These are phyloP conservation scores for Helicoverpa armigera DNA, from an alignment of 1,140 invertebrate species.

Conservation along the genomic window DNA sequence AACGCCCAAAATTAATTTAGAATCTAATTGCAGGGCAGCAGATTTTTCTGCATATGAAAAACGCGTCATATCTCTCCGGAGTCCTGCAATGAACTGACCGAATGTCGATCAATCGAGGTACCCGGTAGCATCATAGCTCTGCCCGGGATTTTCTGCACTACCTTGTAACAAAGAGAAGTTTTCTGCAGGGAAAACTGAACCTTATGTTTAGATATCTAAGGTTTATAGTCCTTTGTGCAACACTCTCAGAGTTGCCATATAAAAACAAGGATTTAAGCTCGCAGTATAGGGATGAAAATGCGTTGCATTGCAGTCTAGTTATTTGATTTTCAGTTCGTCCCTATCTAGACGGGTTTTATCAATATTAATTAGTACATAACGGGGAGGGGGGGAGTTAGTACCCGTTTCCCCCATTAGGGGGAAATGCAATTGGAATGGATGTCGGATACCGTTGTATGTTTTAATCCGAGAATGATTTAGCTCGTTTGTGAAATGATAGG, in stretches of 20 bases:
- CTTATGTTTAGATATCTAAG: not conserved
- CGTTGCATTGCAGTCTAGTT: slow-evolving; percentile 22
- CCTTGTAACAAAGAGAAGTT: not conserved
- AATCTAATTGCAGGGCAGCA: not conserved
- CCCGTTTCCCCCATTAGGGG: not conserved
- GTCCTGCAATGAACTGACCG: not conserved
- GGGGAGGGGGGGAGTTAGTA: not conserved
- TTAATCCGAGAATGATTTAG: not conserved
- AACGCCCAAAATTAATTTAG: not conserved
- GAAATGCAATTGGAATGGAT: not conserved
- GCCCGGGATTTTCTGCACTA: not conserved
- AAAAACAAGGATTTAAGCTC: slow-evolving; percentile 17
- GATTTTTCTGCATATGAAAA: not conserved
- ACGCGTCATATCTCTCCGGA: not conserved
- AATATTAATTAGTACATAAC: slow-evolving; percentile 23
- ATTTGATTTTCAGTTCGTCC: slow-evolving; percentile 16
- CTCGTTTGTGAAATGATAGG: not conserved
- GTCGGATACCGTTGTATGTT: not conserved
- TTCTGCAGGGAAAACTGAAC: not conserved
- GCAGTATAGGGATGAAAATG: slow-evolving; percentile 26
- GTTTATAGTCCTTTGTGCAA: not conserved
- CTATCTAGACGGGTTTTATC: slow-evolving; percentile 30
- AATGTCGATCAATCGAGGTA: slow-evolving; percentile 21
- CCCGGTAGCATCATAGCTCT: not conserved
- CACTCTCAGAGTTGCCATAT: not conserved